These are phyloP conservation scores for Lamellibrachia luymesi DNA, from an alignment of 1,140 invertebrate species.

Conservation along the genomic window DNA sequence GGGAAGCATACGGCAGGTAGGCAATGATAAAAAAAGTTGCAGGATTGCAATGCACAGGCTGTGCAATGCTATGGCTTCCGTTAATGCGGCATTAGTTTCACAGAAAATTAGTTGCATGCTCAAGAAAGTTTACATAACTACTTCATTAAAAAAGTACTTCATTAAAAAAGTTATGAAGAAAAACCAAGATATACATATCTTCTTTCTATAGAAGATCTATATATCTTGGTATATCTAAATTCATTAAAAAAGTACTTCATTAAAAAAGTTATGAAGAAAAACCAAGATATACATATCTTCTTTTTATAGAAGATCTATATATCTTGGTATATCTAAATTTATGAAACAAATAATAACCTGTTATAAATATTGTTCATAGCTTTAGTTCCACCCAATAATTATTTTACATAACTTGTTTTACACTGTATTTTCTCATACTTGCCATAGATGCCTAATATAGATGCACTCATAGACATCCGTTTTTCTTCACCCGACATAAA, in stretches of 20 bases:
- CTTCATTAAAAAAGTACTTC: background rate
- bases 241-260: background rate
- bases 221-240: no score
- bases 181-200: background rate
- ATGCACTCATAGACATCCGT: background rate
- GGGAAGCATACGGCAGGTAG: background rate
- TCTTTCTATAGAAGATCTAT: background rate
- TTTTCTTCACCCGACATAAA: background rate
- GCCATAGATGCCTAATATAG: background rate
- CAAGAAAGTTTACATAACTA: background rate
- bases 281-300: background rate
- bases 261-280: background rate
- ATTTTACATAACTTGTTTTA: no score
- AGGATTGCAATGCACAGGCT: background rate
- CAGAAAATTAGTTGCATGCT: background rate
- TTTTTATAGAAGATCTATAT: background rate
- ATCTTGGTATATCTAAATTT: background rate
- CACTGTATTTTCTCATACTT: background rate
- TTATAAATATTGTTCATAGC: background rate
- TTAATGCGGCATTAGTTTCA: background rate
- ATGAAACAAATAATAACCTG: background rate
- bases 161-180: background rate
- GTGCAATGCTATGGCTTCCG: background rate
- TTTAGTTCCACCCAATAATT: no score
- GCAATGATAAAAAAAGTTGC: background rate